Evolutionary conservation across 2,797 vertebrate species (phyloP).

Genomic region (Telmatherina bonti): DNA sequence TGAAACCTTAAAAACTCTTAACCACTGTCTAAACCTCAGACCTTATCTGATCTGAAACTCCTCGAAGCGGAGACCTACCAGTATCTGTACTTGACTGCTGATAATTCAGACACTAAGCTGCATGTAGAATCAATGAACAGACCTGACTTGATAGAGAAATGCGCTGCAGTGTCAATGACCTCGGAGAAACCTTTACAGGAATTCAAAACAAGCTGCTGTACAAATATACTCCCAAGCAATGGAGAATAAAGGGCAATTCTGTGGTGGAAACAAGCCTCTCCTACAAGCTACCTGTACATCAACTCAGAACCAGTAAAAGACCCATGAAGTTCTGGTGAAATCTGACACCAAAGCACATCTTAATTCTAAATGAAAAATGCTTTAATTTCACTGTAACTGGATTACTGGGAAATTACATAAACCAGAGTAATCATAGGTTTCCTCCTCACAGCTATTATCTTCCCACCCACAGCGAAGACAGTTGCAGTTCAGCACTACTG

Average conservation of each 20-base stretch:
- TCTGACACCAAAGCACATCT: constrained; percentile 19
- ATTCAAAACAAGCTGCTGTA: constrained; percentile 35
- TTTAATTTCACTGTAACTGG: constrained; percentile 69
- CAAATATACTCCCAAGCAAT: constrained; percentile 23
- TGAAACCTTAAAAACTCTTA: not conserved
- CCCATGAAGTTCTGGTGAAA: constrained; percentile 8
- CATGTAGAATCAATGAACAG: not conserved
- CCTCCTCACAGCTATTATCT: constrained; percentile 57
- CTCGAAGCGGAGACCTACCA: not conserved
- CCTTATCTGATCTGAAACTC: not conserved
- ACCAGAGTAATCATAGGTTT: constrained; percentile 69
- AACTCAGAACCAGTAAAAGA: constrained; percentile 22
- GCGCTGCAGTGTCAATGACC: constrained; percentile 9
- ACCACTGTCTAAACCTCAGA: not conserved
- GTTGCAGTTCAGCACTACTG: constrained; percentile 30
- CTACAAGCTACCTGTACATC: constrained; percentile 2
- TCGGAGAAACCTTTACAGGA: constrained; percentile 12
- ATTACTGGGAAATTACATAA: constrained; percentile 57
- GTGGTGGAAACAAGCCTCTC: not conserved
- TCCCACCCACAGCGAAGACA: constrained; percentile 65
- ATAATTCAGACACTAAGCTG: not conserved
- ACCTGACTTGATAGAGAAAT: not conserved
- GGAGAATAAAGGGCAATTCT: not conserved
- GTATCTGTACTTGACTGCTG: constrained; percentile 3
- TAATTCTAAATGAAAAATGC: constrained; percentile 40